Conservation (phyloP, 1,140 invertebrate species). For the Saxidomus purpurata region DNA sequence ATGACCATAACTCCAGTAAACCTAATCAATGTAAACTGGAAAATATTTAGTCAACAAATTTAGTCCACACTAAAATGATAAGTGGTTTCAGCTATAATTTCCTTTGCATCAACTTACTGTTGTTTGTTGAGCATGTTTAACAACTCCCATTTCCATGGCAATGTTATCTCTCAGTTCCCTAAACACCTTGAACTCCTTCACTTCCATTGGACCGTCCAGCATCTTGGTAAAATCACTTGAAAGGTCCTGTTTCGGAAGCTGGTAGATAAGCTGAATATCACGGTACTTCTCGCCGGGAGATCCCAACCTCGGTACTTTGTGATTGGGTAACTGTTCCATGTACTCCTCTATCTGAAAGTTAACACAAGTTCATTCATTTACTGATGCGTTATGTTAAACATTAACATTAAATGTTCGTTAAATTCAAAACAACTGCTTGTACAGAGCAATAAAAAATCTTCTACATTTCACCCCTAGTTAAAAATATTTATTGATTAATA, state of each 20-base stretch:
- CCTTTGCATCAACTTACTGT: conserved; percentile 57
- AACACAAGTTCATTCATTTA: not conserved
- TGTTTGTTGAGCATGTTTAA: conserved; percentile 85
- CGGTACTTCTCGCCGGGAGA: conserved; percentile 97
- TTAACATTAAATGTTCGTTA: too few species aligned
- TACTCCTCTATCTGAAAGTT: conserved; percentile 97
- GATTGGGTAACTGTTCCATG: conserved; percentile 97
- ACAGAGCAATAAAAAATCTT: too few species aligned
- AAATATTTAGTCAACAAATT: too few species aligned
- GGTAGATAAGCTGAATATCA: conserved; percentile 94
- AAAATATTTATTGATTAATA: too few species aligned
- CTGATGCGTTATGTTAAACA: too few species aligned
- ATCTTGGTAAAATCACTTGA: conserved; percentile 96
- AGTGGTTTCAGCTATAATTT: too few species aligned
- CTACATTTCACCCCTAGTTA: too few species aligned
- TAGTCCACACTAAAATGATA: too few species aligned
- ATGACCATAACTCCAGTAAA: too few species aligned
- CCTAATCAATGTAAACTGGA: too few species aligned
- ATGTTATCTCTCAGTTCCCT: conserved; percentile 96
- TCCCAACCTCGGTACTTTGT: conserved; percentile 98
- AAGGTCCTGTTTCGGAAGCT: conserved; percentile 98
- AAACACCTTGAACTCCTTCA: conserved; percentile 96
- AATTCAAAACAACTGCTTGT: too few species aligned
- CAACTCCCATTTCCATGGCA: conserved; percentile 96
- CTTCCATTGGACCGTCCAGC: conserved; percentile 93